Percentiles rank a stretch among this genome's conserved stretches.
These are phyloP conservation scores for Gari tellinella DNA, from an alignment of 2,888 invertebrate species.

Conservation along the genomic window DNA sequence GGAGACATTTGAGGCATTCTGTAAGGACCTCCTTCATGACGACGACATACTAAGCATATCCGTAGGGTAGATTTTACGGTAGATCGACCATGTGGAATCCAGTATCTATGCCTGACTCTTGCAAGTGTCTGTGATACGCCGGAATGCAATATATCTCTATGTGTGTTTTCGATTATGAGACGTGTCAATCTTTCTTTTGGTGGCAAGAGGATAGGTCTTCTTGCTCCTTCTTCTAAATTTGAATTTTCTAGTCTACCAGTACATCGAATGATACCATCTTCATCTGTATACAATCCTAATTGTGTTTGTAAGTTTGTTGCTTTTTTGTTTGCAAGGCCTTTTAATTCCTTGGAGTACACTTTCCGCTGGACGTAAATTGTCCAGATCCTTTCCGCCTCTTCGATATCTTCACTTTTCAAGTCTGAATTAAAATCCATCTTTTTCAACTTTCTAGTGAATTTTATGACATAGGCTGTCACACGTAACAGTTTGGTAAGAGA, in stretches of 20 bases:
- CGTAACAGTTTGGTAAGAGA: constrained; percentile 12
- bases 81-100: constrained; percentile 32
- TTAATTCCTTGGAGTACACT: not conserved
- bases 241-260: constrained; percentile 42
- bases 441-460: not conserved
- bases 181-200: constrained; percentile 29
- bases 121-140: constrained; percentile 25
- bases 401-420: not conserved
- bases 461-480: constrained; percentile 1
- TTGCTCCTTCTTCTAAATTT: constrained; percentile 28
- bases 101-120: constrained; percentile 12
- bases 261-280: constrained; percentile 30
- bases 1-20: constrained; percentile 33
- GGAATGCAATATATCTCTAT: constrained; percentile 30
- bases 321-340: not conserved
- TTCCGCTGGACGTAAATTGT: constrained; percentile 6
- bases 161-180: constrained; percentile 34
- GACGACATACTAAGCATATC: constrained; percentile 20
- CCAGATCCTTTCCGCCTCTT: constrained; percentile 16
- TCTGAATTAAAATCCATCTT: not conserved
- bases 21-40: constrained; percentile 27
- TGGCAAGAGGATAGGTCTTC: constrained; percentile 40
- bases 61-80: constrained; percentile 11
- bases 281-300: constrained; percentile 26
- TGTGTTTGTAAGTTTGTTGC: constrained; percentile 2